Evolutionary conservation across 2,113 vertebrate genomes (phyloP).

Genomic region (Osmerus eperlanus): DNA sequence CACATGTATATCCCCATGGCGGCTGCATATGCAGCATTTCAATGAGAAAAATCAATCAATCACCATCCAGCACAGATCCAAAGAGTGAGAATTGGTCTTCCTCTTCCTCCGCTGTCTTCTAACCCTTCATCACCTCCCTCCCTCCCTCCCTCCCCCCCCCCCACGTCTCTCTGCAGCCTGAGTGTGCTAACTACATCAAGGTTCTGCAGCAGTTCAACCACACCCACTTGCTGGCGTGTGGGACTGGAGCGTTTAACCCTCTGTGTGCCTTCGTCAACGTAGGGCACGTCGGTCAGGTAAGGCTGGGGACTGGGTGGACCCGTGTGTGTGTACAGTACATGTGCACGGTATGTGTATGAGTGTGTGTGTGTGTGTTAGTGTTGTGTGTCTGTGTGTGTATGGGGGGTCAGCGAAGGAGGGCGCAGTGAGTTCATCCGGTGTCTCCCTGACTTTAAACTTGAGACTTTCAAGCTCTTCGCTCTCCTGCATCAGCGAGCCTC

Average conservation of each 20-base stretch:
- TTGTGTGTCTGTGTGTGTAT: neutral
- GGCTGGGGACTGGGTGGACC: neutral
- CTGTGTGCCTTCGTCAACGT: slow-evolving; percentile 80
- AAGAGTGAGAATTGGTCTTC: neutral
- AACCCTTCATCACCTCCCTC: neutral
- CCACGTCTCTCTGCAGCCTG: slow-evolving; percentile 67
- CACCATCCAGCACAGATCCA: no score
- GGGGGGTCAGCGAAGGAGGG: no score
- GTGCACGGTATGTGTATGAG: neutral
- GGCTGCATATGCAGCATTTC: neutral
- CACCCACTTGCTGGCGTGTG: slow-evolving; percentile 89
- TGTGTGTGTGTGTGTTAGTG: slow-evolving; percentile 1
- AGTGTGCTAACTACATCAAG: slow-evolving; percentile 94
- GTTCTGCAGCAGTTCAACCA: slow-evolving; percentile 89
- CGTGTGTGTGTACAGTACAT: neutral
- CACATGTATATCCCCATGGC: no score
- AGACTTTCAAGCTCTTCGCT: no score
- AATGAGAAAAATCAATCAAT: no score
- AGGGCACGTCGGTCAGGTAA: slow-evolving; percentile 71
- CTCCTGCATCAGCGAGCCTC: neutral
- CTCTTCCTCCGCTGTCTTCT: neutral
- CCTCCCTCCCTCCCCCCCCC: neutral
- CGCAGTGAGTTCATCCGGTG: no score
- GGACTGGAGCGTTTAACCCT: slow-evolving; percentile 93
- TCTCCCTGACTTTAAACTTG: neutral